Evolutionary conservation across 2,888 invertebrate genomes (phyloP).

Genomic region (Epirrhoe alternata): DNA sequence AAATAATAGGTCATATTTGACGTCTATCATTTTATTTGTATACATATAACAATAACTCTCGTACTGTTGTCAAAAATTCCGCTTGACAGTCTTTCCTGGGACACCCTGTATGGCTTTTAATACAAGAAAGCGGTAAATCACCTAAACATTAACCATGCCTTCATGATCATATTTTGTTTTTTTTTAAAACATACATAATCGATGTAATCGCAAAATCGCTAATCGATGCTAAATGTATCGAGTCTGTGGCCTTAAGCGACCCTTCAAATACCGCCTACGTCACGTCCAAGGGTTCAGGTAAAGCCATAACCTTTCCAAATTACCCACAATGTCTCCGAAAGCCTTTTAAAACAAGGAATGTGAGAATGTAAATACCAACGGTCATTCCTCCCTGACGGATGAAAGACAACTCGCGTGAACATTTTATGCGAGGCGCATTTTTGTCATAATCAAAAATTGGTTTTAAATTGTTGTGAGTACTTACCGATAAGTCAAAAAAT

Average conservation of each 20-base stretch:
- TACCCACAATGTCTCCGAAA: conserved; percentile 39
- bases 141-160: too few relatives aligned
- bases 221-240: not conserved
- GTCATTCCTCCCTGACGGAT: conserved; percentile 45
- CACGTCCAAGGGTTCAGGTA: conserved; percentile 29
- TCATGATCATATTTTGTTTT: too few relatives aligned
- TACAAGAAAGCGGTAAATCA: too few relatives aligned
- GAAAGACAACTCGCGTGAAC: conserved; percentile 37
- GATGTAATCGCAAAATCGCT: not conserved
- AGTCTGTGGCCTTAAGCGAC: not conserved
- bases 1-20: too few relatives aligned
- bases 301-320: conserved; percentile 39
- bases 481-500: too few relatives aligned
- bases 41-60: too few relatives aligned
- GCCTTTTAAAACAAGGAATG: conserved; percentile 46
- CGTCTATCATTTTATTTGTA: too few relatives aligned
- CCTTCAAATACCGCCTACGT: conserved; percentile 20
- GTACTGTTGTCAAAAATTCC: too few relatives aligned
- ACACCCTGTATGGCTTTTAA: too few relatives aligned
- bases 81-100: too few relatives aligned
- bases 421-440: conserved; percentile 6
- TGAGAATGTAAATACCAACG: conserved; percentile 49
- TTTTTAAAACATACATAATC: not conserved
- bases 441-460: too few relatives aligned
- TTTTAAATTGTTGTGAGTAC: too few relatives aligned